Base-by-base conservation (phyloP, 2,888 invertebrate genomes). In the Eupelmus urozonus region DNA sequence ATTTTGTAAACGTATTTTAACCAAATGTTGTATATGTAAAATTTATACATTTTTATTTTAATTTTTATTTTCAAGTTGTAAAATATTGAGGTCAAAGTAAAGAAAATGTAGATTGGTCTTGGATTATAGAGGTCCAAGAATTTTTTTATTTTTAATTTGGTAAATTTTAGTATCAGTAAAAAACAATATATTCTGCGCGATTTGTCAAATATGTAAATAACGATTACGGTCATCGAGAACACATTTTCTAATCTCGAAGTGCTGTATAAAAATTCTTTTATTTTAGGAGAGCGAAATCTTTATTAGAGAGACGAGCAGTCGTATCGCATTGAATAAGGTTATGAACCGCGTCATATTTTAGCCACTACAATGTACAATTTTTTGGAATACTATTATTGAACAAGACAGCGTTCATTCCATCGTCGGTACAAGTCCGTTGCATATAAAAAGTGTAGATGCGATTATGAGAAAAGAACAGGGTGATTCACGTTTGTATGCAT, bases 401-500 rank as follows among this genome's bases (percentile, higher is more conserved):
- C 81, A 75, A 81, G 78, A 59, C 78, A 78, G 73, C 75, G 79
- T 81, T 81, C 80, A 80, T 82, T 82, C 81, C 81, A 78, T 69
- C 71, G 63, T 73, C 76, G 76, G 63, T 71, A 45, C 62, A 55
- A 74, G 65, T 74, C 76, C 49, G 63, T 77, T 74, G 70, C 70
- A 45, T 53, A 70, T 73, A 69, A 65, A 70, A 72, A 73, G 60
- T 75, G 34, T 77, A 70, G 40, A 70, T 80, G 69, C 80, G 74
- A 74, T 76, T 65, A 63, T 69, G 29, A 74, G 66, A 71, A 67
- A 45, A 60, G 59, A 76, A 74, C 80, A 71, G 77, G 71, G 80
- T 80, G 80, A 70, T 60, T 57, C 13, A 51, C 60, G 76, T 80
- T 77, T 74, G 70, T 77, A 74, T 49, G 65, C 74, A 53, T 59